phyloP scores from a whole-genome alignment of 2,113 vertebrate genomes.

The Spea bombifrons region DNA sequence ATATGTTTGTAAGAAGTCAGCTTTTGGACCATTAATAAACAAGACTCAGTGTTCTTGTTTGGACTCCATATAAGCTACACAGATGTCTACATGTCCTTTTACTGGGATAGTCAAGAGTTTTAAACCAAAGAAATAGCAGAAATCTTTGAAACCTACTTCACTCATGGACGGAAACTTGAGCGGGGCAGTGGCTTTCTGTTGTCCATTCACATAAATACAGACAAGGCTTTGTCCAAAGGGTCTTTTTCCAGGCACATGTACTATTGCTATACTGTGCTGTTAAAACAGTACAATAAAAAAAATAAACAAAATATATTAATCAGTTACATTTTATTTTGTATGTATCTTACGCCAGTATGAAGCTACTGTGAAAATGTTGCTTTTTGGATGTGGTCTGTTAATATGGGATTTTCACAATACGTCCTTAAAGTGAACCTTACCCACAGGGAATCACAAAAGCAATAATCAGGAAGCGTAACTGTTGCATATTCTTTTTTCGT shows the following conservation, averaged over 20 bases:
- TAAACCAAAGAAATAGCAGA: too few relatives aligned
- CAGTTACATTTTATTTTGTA: too few relatives aligned
- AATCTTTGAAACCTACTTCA: conserved; percentile 73
- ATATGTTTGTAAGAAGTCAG: too few relatives aligned
- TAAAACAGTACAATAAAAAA: conserved; percentile 22
- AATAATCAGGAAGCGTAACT: conserved; percentile 90
- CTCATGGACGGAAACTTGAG: conserved; percentile 91
- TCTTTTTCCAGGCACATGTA: conserved; percentile 92
- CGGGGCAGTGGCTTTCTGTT: conserved; percentile 87
- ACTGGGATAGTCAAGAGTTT: too few relatives aligned
- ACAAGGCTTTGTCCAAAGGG: conserved; percentile 95
- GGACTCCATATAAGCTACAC: too few relatives aligned
- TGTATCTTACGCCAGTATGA: too few relatives aligned
- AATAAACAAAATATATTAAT: neutral
- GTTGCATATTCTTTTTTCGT: conserved; percentile 96
- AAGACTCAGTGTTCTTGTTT: too few relatives aligned
- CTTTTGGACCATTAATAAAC: too few relatives aligned
- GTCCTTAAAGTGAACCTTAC: conserved; percentile 63
- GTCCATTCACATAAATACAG: conserved; percentile 93
- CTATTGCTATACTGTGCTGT: conserved; percentile 89
- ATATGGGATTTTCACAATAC: too few relatives aligned
- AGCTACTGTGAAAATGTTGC: too few relatives aligned
- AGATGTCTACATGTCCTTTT: too few relatives aligned
- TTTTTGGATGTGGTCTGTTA: too few relatives aligned
- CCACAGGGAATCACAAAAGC: conserved; percentile 97